These are phyloP conservation scores for Melanerpes aurifrons DNA, from an alignment of 2,113 vertebrate genomes.

Conservation along the genomic window DNA sequence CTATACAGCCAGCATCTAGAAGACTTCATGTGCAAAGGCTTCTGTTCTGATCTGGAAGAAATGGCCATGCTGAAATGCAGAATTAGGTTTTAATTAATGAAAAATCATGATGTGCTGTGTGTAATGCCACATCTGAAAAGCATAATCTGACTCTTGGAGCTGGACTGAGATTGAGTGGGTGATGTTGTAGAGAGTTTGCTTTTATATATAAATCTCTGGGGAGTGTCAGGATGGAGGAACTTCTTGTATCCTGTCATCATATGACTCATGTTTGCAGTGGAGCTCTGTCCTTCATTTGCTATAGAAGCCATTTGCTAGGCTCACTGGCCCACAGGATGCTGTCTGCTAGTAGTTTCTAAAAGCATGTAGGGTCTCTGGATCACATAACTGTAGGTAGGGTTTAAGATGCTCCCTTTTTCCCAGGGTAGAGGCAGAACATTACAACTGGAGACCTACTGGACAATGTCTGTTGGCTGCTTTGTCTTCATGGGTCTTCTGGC, in stretches of 20 bases:
- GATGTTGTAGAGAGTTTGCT: rapidly evolving
- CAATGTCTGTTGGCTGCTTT: not conserved
- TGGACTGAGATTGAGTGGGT: not conserved
- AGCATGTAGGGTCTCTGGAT: not conserved
- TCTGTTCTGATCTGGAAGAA: not conserved
- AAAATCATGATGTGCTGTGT: not conserved
- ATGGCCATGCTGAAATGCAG: not conserved
- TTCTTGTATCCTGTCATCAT: not conserved
- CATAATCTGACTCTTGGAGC: not conserved
- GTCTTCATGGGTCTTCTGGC: not conserved
- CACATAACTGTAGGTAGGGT: not conserved
- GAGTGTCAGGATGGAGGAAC: not conserved
- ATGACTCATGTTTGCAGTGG: not conserved
- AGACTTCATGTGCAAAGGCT: not conserved
- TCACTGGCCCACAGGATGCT: not conserved
- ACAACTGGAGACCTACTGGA: not conserved
- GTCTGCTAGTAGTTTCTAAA: not conserved
- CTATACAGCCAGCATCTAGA: not conserved
- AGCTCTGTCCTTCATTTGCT: not conserved
- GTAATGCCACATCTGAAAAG: not conserved
- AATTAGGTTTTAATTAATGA: not conserved
- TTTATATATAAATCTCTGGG: not conserved
- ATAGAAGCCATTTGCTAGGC: not conserved
- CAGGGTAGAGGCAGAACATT: not conserved
- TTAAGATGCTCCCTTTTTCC: not conserved